These are phyloP conservation scores for Aspiorhynchus laticeps DNA, from an alignment of 2,113 vertebrate species.

Conservation along the genomic window DNA sequence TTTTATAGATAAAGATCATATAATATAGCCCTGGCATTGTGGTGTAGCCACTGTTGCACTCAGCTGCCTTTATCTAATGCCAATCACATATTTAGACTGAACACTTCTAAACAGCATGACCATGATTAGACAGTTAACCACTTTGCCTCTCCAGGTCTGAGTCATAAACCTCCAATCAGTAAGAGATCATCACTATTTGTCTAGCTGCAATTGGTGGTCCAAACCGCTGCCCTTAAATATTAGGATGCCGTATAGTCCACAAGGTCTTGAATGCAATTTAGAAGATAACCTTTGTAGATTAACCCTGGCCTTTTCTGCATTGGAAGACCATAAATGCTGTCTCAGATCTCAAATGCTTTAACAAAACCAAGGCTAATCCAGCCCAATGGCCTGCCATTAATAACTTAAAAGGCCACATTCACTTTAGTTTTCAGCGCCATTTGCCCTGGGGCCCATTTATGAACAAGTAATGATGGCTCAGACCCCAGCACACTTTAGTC, in stretches of 20 bases:
- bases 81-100: background rate
- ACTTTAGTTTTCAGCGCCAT: slow-evolving; percentile 21
- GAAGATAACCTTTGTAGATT: slow-evolving; percentile 59
- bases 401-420: slow-evolving; percentile 43
- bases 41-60: background rate
- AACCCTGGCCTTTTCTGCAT: slow-evolving; percentile 59
- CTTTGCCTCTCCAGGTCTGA: background rate
- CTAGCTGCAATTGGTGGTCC: slow-evolving; percentile 10
- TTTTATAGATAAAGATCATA: background rate
- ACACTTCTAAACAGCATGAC: background rate
- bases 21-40: background rate
- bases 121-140: background rate
- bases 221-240: background rate
- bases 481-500: background rate
- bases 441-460: background rate
- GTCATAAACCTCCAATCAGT: slow-evolving; percentile 25
- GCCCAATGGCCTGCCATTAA: slow-evolving; percentile 5
- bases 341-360: slow-evolving; percentile 14
- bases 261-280: slow-evolving; percentile 57
- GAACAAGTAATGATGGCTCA: slow-evolving; percentile 19
- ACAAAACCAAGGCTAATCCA: slow-evolving; percentile 50
- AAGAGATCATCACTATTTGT: slow-evolving; percentile 27
- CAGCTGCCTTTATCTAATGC: background rate
- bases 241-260: slow-evolving; percentile 41
- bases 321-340: slow-evolving; percentile 19